phyloP scores from a whole-genome alignment of 2,888 invertebrate genomes.

The Hyposoter dolosus region DNA sequence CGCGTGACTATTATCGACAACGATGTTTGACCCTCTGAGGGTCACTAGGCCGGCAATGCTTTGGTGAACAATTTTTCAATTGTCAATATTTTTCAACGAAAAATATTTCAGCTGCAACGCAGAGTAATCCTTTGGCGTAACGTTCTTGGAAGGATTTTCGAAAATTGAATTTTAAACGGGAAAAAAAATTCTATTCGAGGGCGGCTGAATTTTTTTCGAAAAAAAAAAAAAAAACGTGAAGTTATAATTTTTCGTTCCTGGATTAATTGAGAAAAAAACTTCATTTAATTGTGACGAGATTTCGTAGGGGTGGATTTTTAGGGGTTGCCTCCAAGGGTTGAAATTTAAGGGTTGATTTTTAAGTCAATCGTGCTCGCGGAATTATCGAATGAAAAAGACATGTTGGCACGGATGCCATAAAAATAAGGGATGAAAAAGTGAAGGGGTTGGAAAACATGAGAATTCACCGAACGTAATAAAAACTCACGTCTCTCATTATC shows the following conservation, averaged over 20 bases:
- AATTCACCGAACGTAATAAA: conserved; percentile 13
- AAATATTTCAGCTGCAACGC: not conserved
- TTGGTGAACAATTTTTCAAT: conserved; percentile 2
- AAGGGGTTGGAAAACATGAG: not conserved
- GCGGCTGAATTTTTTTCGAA: not conserved
- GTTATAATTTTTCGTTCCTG: not conserved
- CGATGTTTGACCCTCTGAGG: conserved; percentile 41
- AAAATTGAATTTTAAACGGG: not conserved
- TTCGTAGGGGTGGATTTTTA: not conserved
- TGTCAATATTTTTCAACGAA: not conserved
- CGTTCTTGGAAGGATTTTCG: no score
- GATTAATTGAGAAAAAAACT: not conserved
- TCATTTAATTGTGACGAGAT: not conserved
- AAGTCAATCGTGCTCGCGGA: not conserved
- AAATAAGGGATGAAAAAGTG: not conserved
- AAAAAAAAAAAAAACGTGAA: not conserved
- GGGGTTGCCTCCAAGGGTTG: not conserved
- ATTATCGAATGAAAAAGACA: not conserved
- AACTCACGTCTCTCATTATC: conserved; percentile 73
- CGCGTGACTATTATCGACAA: conserved; percentile 37
- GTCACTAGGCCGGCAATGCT: conserved; percentile 51
- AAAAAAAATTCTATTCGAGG: not conserved
- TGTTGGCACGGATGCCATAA: not conserved
- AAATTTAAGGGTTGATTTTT: not conserved
- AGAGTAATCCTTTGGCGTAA: not conserved